phyloP scores from a whole-genome alignment of 2,888 invertebrate genomes.

The Deilephila porcellus region DNA sequence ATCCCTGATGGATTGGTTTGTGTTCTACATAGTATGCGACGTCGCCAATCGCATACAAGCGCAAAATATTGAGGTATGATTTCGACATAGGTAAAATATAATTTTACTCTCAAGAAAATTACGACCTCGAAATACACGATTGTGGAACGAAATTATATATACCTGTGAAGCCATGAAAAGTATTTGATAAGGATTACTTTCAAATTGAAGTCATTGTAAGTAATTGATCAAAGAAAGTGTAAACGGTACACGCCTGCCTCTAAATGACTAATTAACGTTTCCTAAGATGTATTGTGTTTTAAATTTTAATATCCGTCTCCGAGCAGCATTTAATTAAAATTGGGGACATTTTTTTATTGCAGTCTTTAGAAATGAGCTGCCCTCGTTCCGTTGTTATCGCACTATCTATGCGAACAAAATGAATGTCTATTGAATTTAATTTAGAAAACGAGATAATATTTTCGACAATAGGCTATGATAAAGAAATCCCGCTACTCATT shows the following conservation, averaged over 20 bases:
- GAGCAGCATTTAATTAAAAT: background rate
- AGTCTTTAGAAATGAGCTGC: constrained; percentile 5
- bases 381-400: background rate
- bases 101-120: constrained; percentile 17
- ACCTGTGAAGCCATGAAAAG: background rate
- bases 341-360: background rate
- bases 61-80: background rate
- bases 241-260: background rate
- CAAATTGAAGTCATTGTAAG: constrained; percentile 9
- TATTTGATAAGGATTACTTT: background rate
- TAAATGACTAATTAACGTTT: constrained; percentile 8
- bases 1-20: background rate
- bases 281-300: background rate
- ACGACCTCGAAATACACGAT: background rate
- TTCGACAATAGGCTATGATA: constrained; percentile 5
- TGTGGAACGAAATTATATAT: background rate
- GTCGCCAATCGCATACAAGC: background rate
- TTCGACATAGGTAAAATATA: background rate
- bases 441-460: constrained; percentile 11
- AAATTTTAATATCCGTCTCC: background rate
- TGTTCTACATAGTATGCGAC: background rate
- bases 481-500: constrained; percentile 35
- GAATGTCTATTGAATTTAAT: background rate
- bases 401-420: background rate
- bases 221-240: constrained; percentile 13